phyloP scores from a whole-genome alignment of 2,797 vertebrate genomes.

The Danio kyathit region DNA sequence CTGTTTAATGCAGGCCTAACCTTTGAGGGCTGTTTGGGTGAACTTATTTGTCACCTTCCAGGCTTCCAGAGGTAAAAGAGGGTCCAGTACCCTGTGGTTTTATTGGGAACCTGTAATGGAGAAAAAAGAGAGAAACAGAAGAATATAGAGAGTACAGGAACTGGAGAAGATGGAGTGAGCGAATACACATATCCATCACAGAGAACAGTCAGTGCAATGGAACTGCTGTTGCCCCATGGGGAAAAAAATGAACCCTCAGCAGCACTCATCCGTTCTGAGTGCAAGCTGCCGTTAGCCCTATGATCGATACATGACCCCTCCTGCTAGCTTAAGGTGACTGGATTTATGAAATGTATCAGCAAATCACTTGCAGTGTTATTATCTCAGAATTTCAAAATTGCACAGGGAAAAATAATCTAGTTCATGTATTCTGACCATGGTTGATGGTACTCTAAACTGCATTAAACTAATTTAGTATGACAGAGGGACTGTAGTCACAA shows the following conservation, averaged over 20 bases:
- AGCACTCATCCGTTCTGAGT: conserved; percentile 40
- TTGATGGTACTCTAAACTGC: background rate
- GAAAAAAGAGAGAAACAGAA: conserved; percentile 16
- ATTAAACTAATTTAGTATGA: background rate
- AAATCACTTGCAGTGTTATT: background rate
- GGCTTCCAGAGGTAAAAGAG: conserved; percentile 68
- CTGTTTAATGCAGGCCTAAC: conserved; percentile 75
- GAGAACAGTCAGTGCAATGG: conserved; percentile 49
- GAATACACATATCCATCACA: conserved; percentile 58
- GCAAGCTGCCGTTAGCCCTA: conserved; percentile 25
- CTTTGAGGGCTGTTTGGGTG: conserved; percentile 78
- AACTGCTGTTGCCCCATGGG: conserved; percentile 39
- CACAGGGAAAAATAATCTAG: background rate
- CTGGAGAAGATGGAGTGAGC: conserved; percentile 47
- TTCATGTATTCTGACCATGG: background rate
- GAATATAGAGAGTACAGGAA: conserved; percentile 32
- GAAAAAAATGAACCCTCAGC: conserved; percentile 46
- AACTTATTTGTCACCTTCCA: conserved; percentile 81
- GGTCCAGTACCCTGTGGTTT: conserved; percentile 52
- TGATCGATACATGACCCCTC: conserved; percentile 36
- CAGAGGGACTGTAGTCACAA: no score
- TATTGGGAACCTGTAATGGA: conserved; percentile 52
- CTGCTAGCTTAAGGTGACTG: background rate
- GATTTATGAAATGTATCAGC: background rate
- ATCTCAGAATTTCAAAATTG: background rate